A percentile compares a stretch with the other conserved stretches of the same genome.
phyloP scores from a whole-genome alignment of 2,797 vertebrate genomes.

The Coregonus suidteri region DNA sequence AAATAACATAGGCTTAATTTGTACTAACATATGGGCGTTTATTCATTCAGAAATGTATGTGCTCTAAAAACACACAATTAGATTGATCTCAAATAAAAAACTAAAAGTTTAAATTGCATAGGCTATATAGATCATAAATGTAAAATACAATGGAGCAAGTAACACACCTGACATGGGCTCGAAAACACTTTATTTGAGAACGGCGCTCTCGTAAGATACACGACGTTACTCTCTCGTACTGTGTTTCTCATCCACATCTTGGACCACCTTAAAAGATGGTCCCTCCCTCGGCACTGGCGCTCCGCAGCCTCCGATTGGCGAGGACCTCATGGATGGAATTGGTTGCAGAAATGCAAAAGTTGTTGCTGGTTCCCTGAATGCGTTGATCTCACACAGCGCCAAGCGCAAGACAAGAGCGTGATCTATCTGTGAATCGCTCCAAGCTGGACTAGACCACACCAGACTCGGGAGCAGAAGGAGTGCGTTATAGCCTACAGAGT shows the following conservation, averaged over 20 bases:
- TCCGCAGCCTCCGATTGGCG: conserved; percentile 81
- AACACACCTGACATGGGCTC: conserved; percentile 34
- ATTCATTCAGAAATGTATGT: background rate
- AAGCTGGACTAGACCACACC: conserved; percentile 62
- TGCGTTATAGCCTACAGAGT: conserved; percentile 43
- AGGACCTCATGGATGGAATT: conserved; percentile 78
- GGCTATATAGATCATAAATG: conserved; percentile 18
- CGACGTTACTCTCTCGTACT: conserved; percentile 13
- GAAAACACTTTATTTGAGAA: conserved; percentile 30
- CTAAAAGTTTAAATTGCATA: background rate
- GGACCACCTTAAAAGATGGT: conserved; percentile 89
- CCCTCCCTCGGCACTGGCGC: conserved; percentile 78
- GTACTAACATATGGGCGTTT: background rate
- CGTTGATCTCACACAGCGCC: conserved; percentile 79
- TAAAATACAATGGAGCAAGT: conserved; percentile 23
- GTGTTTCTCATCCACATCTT: conserved; percentile 57
- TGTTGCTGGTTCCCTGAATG: conserved; percentile 88
- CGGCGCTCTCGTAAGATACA: background rate
- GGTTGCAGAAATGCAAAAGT: conserved; percentile 96
- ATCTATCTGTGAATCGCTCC: conserved; percentile 66
- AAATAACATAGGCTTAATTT: conserved; percentile 5
- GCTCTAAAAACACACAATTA: background rate
- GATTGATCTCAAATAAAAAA: conserved; percentile 2
- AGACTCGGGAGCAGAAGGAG: conserved; percentile 39
- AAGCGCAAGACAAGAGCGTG: conserved; percentile 73